Evolutionary conservation across 2,113 vertebrate genomes (phyloP).

Genomic region (Gobiocypris rarus): DNA sequence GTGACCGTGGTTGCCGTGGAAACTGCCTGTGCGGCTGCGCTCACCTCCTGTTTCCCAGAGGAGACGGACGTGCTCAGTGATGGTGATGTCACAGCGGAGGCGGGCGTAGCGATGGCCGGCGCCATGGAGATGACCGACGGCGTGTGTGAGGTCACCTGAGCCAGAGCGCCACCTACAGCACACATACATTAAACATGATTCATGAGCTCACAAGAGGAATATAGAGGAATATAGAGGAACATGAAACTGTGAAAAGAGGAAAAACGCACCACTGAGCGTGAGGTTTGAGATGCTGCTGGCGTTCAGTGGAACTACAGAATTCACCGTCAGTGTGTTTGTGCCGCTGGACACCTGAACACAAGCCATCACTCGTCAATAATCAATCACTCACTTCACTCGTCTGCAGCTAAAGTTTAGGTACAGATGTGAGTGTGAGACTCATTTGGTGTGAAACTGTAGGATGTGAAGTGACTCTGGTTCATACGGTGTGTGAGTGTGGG

Average conservation of each 20-base stretch:
- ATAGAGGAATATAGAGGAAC: background rate
- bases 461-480: too few species aligned
- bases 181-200: background rate
- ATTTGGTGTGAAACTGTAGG: too few species aligned
- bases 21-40: conserved; percentile 45
- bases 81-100: conserved; percentile 75
- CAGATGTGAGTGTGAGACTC: too few species aligned
- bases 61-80: conserved; percentile 86
- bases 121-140: conserved; percentile 94
- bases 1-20: conserved; percentile 79
- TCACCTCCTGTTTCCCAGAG: conserved; percentile 71
- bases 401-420: too few species aligned
- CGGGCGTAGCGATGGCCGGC: conserved; percentile 83
- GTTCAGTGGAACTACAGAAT: conserved; percentile 90
- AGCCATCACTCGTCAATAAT: background rate
- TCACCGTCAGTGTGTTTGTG: conserved; percentile 92
- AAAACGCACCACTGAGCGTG: conserved; percentile 83
- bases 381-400: background rate
- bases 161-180: conserved; percentile 81
- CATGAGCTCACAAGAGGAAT: background rate
- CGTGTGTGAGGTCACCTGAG: conserved; percentile 84
- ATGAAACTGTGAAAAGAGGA: background rate
- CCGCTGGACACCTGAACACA: conserved; percentile 89
- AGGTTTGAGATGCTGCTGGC: conserved; percentile 85
- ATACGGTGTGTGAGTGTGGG: too few species aligned